A percentile compares a stretch with the other conserved stretches of the same genome.
phyloP scores from a whole-genome alignment of 2,797 vertebrate genomes.

The Setipinna tenuifilis region DNA sequence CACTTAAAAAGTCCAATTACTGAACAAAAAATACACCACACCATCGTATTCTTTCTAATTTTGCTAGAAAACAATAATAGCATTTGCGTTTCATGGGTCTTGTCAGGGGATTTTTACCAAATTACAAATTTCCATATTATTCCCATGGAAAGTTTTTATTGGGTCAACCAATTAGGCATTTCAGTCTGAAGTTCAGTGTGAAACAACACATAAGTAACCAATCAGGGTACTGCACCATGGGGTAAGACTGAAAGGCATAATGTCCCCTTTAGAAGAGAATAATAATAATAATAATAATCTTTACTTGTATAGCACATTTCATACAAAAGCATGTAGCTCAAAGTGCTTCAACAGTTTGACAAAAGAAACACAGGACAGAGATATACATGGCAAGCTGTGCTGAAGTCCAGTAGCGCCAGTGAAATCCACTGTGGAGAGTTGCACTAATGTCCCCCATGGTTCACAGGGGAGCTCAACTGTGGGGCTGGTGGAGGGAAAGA shows the following conservation, averaged over 20 bases:
- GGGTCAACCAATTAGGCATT: slow-evolving; percentile 32
- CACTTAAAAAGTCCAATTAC: neutral
- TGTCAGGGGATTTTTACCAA: neutral
- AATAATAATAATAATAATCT: no score
- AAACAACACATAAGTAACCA: neutral
- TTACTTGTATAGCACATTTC: no score
- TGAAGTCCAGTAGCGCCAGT: no score
- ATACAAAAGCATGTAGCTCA: no score
- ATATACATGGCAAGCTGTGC: no score
- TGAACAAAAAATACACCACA: neutral
- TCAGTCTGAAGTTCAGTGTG: neutral
- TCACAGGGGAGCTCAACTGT: no score
- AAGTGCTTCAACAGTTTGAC: no score
- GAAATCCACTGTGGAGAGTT: no score
- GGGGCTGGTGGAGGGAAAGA: no score
- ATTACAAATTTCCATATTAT: slow-evolving; percentile 25
- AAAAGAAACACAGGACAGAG: no score
- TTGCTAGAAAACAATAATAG: neutral
- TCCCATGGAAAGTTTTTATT: slow-evolving; percentile 48
- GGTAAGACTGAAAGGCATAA: neutral
- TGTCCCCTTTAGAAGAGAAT: neutral
- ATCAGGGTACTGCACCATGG: neutral
- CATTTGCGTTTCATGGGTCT: neutral
- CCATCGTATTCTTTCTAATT: neutral
- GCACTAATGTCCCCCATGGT: no score